Base-by-base conservation (phyloP, 1,140 invertebrate genomes). In the Portunus trituberculatus region DNA sequence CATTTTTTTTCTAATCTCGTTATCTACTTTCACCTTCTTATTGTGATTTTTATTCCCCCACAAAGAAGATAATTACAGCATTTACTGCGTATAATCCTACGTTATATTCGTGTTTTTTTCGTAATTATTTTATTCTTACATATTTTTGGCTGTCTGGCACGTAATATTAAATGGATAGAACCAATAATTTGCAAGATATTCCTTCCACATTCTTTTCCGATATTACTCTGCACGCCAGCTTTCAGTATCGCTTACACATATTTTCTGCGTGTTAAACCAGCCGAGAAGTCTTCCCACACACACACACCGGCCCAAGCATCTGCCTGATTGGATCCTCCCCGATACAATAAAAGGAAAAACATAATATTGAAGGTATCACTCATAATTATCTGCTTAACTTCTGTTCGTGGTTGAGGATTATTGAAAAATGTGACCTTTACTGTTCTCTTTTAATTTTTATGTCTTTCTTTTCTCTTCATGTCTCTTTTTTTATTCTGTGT, bases 311-410 rank as follows among this genome's bases (percentile, higher is more conserved):
- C 3, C 10, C 10, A 76, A 76, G 20, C n/a, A 76, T 76, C n/a
- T n/a, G 67, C 6, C 20, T 76, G 67, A 76, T 76, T 76, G n/a
- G n/a, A n/a, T 76, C n/a, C 67, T 25, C 8, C 20, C n/a, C n/a
- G 1, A 76, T 76, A 20, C 25, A 76, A 76, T 76, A 76, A 76
- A 76, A 76, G 6, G 8, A 76, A n/a, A 76, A n/a, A 39, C 1
- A n/a, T 76, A 76, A 76, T 76, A n/a, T n/a, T n/a, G 20, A n/a
- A 6, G 67, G 20, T 25, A n/a, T n/a, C 67, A 76, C 0, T 76
- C 67, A n/a, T 76, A 76, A 76, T 76, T 76, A n/a, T 76, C n/a
- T 76, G 67, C n/a, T n/a, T 76, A 25, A 76, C 67, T n/a, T 76
- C n/a, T 76, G 67, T 7, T n/a, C 20, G 20, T 76, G 6, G n/a